A percentile compares a stretch with the other conserved stretches of the same genome.
phyloP scores from a whole-genome alignment of 2,888 invertebrate genomes.

The Autographa pulchrina region DNA sequence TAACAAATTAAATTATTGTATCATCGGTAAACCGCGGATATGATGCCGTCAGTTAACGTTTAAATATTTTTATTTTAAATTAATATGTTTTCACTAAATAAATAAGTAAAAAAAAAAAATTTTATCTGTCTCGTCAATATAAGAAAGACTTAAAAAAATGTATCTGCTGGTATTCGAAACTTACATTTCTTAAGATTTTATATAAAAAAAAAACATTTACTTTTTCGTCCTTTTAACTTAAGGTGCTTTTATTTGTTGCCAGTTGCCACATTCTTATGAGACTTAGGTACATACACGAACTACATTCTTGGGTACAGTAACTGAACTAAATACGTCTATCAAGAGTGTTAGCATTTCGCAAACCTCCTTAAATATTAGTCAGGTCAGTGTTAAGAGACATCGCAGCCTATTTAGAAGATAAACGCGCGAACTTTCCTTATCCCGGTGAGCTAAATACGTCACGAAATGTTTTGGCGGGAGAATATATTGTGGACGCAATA shows the following conservation, averaged over 20 bases:
- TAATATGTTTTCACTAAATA: neutral
- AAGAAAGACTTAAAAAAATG: too few species aligned
- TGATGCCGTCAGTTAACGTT: neutral
- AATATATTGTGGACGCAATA: constrained; percentile 15
- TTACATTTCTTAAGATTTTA: too few species aligned
- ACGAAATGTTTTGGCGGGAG: constrained; percentile 9
- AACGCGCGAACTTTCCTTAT: constrained; percentile 39
- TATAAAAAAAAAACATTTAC: too few species aligned
- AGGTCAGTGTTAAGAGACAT: constrained; percentile 24
- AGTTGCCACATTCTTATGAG: too few species aligned
- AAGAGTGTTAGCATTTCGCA: neutral
- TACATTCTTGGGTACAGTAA: neutral
- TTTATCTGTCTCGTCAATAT: too few species aligned
- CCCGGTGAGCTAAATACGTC: constrained; percentile 59
- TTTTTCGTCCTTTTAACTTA: too few species aligned
- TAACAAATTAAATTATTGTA: neutral
- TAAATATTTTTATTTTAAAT: neutral
- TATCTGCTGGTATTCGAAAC: too few species aligned
- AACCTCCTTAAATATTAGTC: constrained; percentile 29
- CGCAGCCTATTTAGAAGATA: constrained; percentile 40
- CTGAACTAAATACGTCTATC: neutral
- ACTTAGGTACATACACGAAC: neutral
- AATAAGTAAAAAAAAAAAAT: neutral
- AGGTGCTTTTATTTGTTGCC: too few species aligned
- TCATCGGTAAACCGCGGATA: neutral